Conservation (phyloP, 2,888 invertebrate genomes). For the Chymomyza caudatula region DNA sequence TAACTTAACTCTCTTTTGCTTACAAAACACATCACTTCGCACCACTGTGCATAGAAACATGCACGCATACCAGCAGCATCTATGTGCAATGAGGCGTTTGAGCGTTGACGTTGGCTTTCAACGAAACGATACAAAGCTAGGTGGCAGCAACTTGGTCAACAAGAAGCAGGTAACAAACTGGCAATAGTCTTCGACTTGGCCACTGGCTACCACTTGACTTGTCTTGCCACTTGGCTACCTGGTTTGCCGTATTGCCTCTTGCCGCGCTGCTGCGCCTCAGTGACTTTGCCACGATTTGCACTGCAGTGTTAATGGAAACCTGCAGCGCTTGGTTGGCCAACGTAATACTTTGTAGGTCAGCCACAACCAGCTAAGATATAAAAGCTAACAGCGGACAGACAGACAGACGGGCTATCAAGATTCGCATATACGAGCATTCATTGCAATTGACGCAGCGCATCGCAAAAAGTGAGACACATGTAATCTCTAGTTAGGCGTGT, state of each 20-base stretch:
- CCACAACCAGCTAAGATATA: slow-evolving; percentile 6
- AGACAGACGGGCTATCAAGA: not conserved
- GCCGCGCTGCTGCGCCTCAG: slow-evolving; percentile 11
- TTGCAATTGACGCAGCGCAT: not conserved
- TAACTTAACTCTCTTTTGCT: not conserved
- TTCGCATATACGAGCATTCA: not conserved
- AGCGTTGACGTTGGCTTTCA: slow-evolving; percentile 57
- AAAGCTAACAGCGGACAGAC: not conserved
- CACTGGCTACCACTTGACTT: slow-evolving; percentile 19
- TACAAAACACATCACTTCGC: not conserved
- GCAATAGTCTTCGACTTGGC: slow-evolving; percentile 19
- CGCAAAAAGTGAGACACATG: not conserved
- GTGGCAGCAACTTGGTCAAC: slow-evolving; percentile 38
- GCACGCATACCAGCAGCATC: not conserved
- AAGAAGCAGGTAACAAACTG: slow-evolving; percentile 16
- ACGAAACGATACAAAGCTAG: too few species aligned
- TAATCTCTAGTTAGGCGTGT: not conserved
- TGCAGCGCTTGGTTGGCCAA: slow-evolving; percentile 75
- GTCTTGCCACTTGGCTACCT: slow-evolving; percentile 13
- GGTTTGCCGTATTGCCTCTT: slow-evolving; percentile 14
- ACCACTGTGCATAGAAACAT: not conserved
- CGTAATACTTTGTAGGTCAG: slow-evolving; percentile 49
- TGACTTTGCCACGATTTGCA: slow-evolving; percentile 50
- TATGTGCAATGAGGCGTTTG: slow-evolving; percentile 53
- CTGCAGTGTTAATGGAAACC: slow-evolving; percentile 70